Evolutionary conservation across 1,140 invertebrate species (phyloP).

Genomic region (Galendromus occidentalis): DNA sequence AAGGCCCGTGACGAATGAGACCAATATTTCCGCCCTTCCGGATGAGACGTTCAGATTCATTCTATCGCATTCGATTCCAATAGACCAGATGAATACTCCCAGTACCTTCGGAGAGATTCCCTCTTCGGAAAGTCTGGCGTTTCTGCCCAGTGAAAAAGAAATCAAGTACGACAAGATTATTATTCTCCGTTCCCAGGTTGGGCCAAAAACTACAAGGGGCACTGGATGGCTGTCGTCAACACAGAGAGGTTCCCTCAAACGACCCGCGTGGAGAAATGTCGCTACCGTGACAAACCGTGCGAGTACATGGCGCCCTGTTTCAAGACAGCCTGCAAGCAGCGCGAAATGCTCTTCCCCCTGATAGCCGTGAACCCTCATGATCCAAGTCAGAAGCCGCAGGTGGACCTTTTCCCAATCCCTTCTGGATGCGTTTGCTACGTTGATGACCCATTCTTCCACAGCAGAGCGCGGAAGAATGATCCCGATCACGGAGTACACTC

Average conservation of each 20-base stretch:
- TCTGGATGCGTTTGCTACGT: conserved; percentile 5
- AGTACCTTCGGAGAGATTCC: too few relatives aligned
- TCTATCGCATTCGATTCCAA: too few relatives aligned
- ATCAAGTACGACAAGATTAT: too few relatives aligned
- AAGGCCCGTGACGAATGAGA: too few relatives aligned
- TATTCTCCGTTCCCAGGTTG: not conserved
- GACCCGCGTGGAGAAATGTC: conserved; percentile 2
- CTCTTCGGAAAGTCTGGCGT: too few relatives aligned
- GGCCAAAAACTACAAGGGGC: conserved; percentile 6
- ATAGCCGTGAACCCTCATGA: not conserved
- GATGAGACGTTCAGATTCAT: too few relatives aligned
- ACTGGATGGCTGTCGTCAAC: conserved; percentile 3
- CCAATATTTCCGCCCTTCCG: too few relatives aligned
- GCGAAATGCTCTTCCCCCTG: conserved; percentile 3
- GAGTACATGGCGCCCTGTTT: not conserved
- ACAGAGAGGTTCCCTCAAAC: not conserved
- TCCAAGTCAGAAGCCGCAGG: conserved; percentile 8
- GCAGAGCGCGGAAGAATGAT: too few relatives aligned
- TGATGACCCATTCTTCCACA: not conserved
- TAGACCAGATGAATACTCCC: too few relatives aligned
- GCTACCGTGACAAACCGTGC: not conserved
- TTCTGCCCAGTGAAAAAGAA: too few relatives aligned
- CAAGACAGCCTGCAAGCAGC: conserved; percentile 5
- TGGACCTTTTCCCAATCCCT: conserved; percentile 8
- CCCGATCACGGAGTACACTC: too few relatives aligned